Conservation (phyloP, 1,140 invertebrate species). For the Drosophila neocordata region DNA sequence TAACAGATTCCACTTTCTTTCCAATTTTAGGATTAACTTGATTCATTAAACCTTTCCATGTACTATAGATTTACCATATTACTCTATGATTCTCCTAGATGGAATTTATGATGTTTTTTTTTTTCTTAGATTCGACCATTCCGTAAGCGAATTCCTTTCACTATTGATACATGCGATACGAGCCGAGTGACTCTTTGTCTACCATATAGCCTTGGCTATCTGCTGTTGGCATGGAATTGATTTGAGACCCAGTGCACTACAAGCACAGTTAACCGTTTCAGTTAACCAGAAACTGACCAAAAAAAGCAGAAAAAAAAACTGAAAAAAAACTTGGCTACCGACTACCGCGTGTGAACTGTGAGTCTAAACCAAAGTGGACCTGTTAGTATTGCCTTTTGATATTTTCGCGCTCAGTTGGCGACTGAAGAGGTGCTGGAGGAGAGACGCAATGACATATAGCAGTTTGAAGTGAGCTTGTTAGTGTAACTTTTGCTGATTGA, state of each 20-base stretch:
- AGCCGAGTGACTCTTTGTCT: conserved; percentile 23
- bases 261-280: conserved; percentile 28
- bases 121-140: conserved; percentile 30
- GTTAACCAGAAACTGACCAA: conserved; percentile 53
- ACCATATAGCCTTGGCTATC: conserved; percentile 55
- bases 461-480: conserved; percentile 68
- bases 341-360: conserved; percentile 66
- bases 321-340: conserved; percentile 32
- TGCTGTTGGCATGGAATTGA: conserved; percentile 19
- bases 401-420: conserved; percentile 51
- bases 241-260: conserved; percentile 40
- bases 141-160: conserved; percentile 68
- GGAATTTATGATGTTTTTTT: conserved; percentile 19
- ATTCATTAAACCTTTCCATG: not conserved
- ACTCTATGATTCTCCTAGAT: not conserved
- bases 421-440: not conserved
- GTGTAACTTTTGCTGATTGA: conserved; percentile 64
- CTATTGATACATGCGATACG: conserved; percentile 36
- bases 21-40: not conserved
- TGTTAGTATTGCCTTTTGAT: conserved; percentile 64
- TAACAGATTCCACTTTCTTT: no score
- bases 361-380: conserved; percentile 38
- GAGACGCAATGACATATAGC: conserved; percentile 14
- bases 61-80: not conserved
- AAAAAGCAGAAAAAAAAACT: conserved; percentile 18